Base-by-base conservation (phyloP, 2,888 invertebrate genomes). In the Athripsodes cinereus region DNA sequence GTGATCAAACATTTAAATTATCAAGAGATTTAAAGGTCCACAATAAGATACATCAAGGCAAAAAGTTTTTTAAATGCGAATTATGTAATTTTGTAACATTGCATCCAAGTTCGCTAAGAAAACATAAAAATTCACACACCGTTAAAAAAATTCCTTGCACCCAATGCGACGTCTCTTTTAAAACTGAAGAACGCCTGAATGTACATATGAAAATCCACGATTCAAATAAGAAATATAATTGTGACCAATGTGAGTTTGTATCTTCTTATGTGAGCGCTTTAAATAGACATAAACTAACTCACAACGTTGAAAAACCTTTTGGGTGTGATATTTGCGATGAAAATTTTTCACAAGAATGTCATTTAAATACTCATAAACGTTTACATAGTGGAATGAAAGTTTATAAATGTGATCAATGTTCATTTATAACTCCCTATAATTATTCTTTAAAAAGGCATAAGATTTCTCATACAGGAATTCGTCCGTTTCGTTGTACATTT, bases 281-380 rank as follows among this genome's bases (percentile, higher is more conserved):
- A 11, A 50, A 21, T 26, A 22, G 50, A 22, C 55, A 55, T 21
- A 55, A 55, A 18, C 21, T 50, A 19, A 50, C 44, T 21, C 55
- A 55, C 19, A 22, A 31, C 18, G 44, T 26, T 5, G 50, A 35
- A 11, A 49, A 50, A 50, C 34, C 50, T 48, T 55, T 40, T 22
- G 18, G 35, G 6, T 55, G 55, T 22, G 55, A 55, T 11, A 18
- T 50, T 18, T 55, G 55, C 26, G 40, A 21, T n/a, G 50, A 50
- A 16, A 50, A 50, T 8, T 50, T 50, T 18, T 26, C 22, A 5
- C 50, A 50, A n/a, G 22, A 50, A 16, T 50, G 22, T 50, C 50
- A 50, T n/a, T 13, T 50, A 3, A 50, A 50, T n/a, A 50, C 50
- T 2, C 50, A 50, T 16, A 22, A 50, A 26, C 22, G 50, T 6